Base-by-base conservation (phyloP, 2,888 invertebrate genomes). In the Epistrophe grossulariae region DNA sequence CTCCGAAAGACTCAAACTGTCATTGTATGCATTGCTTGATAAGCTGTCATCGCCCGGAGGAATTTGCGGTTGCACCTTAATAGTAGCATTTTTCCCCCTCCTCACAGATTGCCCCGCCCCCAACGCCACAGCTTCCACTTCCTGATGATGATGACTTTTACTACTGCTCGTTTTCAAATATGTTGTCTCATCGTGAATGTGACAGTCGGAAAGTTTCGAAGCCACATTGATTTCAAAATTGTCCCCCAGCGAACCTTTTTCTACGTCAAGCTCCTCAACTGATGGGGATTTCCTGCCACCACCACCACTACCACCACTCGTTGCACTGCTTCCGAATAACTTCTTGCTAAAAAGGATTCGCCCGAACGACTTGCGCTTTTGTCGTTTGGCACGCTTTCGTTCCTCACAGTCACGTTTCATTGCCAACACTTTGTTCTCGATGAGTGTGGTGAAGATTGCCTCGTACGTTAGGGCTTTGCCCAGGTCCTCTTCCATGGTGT, bases 391-490 rank as follows among this genome's bases (percentile, higher is more conserved):
- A 19, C 91, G 89, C 80, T 92, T 92, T 38, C 92, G 91, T 84
- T 92, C 92, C 89, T 93, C 93, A 68, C 93, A 93, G 72, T 93
- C 93, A 28, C 92, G 91, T 88, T 93, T 93, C 83, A 93, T 92
- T 38, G 92, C 92, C 88, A 91, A 89, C 90, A 93, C 91, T 90
- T 93, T 93, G 89, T 93, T 92, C 89, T 93, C 92, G 88, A 93
- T 90, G 79, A 93, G 90, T 19, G 92, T 91, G 83, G 91, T 91
- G 77, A 93, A 93, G n/a, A 93, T 91, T 13, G 92, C 91, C 87
- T 93, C 93, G 72, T 93, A 93, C 79, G 92, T 93, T 24, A 93
- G 90, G n/a, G 93, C 91, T 17, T 92, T 90, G 84, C 91, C 91
- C 84, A 92, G 89, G 82, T 93, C 93, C 55, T 89, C 89, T 60